phyloP scores from a whole-genome alignment of 2,888 invertebrate species.

The Theristus sp. region DNA sequence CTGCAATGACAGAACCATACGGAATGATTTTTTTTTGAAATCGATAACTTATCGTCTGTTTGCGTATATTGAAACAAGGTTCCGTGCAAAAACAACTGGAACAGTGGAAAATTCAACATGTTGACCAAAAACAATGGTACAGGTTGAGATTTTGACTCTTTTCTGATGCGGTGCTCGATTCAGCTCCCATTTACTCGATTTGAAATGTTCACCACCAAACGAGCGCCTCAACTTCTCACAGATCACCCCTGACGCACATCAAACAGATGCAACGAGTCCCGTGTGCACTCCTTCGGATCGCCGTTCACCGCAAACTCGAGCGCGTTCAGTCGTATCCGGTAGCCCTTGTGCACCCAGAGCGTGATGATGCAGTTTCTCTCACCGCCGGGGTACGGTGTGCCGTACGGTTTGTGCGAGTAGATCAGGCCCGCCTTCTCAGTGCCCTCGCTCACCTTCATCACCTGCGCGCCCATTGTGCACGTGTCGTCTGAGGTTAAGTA shows the following conservation, averaged over 20 bases:
- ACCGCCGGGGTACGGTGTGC: neutral
- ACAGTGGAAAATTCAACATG: no score
- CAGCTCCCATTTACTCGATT: no score
- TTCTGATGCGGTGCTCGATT: no score
- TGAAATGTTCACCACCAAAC: no score
- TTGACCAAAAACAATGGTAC: no score
- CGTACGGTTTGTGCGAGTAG: neutral
- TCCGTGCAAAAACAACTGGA: no score
- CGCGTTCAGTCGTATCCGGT: constrained; percentile 1
- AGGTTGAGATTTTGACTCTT: no score
- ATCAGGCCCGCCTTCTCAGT: neutral
- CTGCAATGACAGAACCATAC: no score
- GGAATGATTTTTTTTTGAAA: no score
- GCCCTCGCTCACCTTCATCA: neutral
- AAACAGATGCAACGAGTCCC: constrained; percentile 9
- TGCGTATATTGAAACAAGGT: no score
- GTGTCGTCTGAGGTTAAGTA: neutral
- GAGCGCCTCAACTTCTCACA: no score
- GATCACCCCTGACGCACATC: constrained; percentile 7
- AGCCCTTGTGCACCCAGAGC: constrained; percentile 1
- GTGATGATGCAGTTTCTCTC: neutral
- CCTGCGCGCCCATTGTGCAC: neutral
- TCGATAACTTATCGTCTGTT: no score
- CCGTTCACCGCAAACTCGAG: constrained; percentile 9
- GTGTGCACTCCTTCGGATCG: constrained; percentile 2